Evolutionary conservation across 2,113 vertebrate species (phyloP).

Genomic region (Saccopteryx leptura): DNA sequence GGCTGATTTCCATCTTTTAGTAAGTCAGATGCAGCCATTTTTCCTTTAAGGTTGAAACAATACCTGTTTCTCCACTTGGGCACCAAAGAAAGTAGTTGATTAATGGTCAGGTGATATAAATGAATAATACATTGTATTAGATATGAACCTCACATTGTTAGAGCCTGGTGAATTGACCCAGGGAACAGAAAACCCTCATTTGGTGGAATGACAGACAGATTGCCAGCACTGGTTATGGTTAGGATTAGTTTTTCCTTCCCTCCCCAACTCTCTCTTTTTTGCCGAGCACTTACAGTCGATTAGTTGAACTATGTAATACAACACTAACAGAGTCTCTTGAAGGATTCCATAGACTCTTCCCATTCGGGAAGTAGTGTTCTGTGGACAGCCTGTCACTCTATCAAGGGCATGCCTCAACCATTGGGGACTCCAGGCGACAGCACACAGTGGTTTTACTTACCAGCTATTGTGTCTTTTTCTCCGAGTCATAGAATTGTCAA

Average conservation of each 20-base stretch:
- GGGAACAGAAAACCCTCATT: not conserved
- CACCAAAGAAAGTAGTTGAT: not conserved
- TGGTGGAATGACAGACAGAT: not conserved
- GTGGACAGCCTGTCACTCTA: not conserved
- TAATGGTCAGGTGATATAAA: not conserved
- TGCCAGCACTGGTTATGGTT: not conserved
- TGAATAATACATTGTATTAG: not conserved
- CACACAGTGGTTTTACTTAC: not conserved
- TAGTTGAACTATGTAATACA: not conserved
- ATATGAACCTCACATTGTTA: not conserved
- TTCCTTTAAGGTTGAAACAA: not conserved
- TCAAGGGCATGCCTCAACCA: not conserved
- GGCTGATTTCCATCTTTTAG: not conserved
- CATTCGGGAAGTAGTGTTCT: not conserved
- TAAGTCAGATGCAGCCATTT: not conserved
- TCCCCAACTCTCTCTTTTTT: too few relatives aligned
- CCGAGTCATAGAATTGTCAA: not conserved
- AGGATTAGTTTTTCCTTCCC: not conserved
- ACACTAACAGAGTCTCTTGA: not conserved
- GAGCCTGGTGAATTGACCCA: not conserved
- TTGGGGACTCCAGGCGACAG: not conserved
- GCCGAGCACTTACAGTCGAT: not conserved
- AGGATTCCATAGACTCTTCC: not conserved
- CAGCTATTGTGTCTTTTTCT: not conserved
- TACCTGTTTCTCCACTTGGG: not conserved